Percentiles rank a stretch among this genome's conserved stretches.
These are phyloP conservation scores for Leptoteleia sp. DNA, from an alignment of 1,140 invertebrate genomes.

Conservation along the genomic window DNA sequence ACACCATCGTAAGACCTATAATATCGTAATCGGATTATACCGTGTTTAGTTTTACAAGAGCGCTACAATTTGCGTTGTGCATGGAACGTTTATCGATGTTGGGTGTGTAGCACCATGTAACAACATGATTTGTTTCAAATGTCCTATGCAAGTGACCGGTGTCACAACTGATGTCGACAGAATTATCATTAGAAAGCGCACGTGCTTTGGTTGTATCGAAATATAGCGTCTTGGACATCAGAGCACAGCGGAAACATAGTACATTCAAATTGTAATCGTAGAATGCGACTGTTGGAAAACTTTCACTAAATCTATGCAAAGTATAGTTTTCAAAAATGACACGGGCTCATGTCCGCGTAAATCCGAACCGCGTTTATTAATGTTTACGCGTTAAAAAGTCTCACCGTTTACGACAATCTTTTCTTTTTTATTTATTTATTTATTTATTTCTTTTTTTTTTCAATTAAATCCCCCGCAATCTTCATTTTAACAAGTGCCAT, in stretches of 20 bases:
- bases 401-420: background rate
- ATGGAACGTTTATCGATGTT: constrained; percentile 23
- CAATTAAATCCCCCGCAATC: no score
- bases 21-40: constrained; percentile 68
- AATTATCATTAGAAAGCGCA: no score
- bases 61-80: constrained; percentile 43
- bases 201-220: constrained; percentile 59
- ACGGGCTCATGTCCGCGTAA: constrained; percentile 15
- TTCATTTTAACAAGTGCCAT: constrained; percentile 13
- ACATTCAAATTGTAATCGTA: constrained; percentile 71
- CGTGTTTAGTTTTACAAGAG: constrained; percentile 67
- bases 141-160: background rate
- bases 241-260: constrained; percentile 74
- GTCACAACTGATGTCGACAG: constrained; percentile 20
- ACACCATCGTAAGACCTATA: constrained; percentile 74
- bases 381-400: background rate
- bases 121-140: constrained; percentile 5
- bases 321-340: constrained; percentile 89
- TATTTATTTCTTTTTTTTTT: no score
- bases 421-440: constrained; percentile 1
- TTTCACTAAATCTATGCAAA: constrained; percentile 94
- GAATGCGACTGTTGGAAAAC: constrained; percentile 84
- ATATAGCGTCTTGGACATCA: constrained; percentile 58
- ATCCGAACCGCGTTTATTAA: constrained; percentile 23
- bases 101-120: constrained; percentile 41